A percentile compares a stretch with the other conserved stretches of the same genome.
Conservation (phyloP, 2,797 vertebrate species). For the Bradypodion ventrale region DNA sequence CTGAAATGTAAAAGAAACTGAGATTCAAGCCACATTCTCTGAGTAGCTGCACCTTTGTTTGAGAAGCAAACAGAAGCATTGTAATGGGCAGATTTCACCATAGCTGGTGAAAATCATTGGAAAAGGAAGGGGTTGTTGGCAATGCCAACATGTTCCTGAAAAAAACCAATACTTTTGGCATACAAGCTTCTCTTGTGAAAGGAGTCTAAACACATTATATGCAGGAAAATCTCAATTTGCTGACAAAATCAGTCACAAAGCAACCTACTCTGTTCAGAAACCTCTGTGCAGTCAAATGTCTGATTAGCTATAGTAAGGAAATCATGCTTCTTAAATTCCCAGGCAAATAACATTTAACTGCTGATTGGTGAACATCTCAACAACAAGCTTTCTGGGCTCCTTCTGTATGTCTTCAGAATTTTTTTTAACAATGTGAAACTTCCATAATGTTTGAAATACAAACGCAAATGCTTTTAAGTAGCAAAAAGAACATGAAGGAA, state of each 20-base stretch:
- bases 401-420: not conserved
- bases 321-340: not conserved
- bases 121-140: not conserved
- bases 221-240: not conserved
- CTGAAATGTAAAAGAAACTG: no score
- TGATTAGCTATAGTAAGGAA: slow-evolving; percentile 12
- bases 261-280: not conserved
- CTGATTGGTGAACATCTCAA: not conserved
- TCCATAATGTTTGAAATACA: slow-evolving; percentile 12
- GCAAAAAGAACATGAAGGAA: not conserved
- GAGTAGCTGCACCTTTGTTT: no score
- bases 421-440: no score
- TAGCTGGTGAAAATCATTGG: not conserved
- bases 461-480: not conserved
- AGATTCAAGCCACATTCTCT: no score
- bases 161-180: not conserved
- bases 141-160: not conserved
- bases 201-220: not conserved
- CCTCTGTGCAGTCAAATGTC: slow-evolving; percentile 2
- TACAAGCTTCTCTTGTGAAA: not conserved
- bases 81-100: not conserved
- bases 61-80: not conserved
- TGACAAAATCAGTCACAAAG: not conserved
- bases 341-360: not conserved
- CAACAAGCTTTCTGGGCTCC: not conserved